These are phyloP conservation scores for Apogon hyalosoma DNA, from an alignment of 2,797 vertebrate genomes.

Conservation along the genomic window DNA sequence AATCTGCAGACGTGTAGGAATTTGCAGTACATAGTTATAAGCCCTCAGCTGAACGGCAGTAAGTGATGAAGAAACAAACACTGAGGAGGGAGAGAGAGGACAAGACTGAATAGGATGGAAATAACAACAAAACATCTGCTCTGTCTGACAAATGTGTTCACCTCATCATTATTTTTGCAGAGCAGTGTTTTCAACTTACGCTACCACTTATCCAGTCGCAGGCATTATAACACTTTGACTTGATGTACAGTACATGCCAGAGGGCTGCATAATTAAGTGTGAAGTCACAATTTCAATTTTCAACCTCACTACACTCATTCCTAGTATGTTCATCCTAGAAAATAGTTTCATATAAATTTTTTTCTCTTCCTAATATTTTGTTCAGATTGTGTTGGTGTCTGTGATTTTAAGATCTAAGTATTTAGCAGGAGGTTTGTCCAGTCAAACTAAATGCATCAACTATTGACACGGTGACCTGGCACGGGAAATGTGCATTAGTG, in stretches of 20 bases:
- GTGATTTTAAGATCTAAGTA: no score
- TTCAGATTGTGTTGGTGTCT: no score
- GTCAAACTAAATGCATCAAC: no score
- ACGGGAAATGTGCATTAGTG: no score
- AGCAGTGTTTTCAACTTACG: conserved; percentile 4
- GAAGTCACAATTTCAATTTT: background rate
- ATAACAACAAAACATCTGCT: conserved; percentile 33
- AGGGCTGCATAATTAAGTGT: background rate
- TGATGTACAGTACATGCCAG: background rate
- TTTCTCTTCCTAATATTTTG: background rate
- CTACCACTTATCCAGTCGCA: background rate
- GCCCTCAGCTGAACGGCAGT: background rate
- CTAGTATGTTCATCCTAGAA: no score
- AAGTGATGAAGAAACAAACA: conserved; percentile 5
- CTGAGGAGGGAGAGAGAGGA: background rate
- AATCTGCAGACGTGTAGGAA: conserved; percentile 28
- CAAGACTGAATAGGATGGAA: background rate
- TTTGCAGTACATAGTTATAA: conserved; percentile 23
- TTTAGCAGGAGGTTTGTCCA: no score
- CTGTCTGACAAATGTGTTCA: conserved; percentile 4
- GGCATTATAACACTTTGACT: conserved; percentile 16
- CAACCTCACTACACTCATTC: background rate
- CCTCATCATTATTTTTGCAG: conserved; percentile 32
- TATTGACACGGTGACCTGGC: no score
- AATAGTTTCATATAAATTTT: background rate